Base-by-base conservation (phyloP, 2,113 vertebrate species). In the Oncorhynchus clarkii region DNA sequence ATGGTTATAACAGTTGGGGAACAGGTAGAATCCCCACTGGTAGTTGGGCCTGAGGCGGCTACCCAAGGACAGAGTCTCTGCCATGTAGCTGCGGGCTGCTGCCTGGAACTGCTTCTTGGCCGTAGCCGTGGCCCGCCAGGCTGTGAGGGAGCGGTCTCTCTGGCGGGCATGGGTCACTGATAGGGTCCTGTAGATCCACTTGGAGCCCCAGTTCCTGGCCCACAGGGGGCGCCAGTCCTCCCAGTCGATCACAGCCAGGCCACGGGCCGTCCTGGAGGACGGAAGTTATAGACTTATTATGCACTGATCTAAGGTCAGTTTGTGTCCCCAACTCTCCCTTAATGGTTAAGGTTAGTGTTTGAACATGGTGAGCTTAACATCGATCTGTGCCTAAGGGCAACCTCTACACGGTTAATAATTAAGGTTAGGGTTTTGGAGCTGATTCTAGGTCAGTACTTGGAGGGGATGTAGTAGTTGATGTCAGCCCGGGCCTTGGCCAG, bases 1-100 rank as follows among this genome's bases (percentile, higher is more conserved):
- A 67, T 94, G 88, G 77, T 96, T 97, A 70, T 96, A 95, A 80
- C 95, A 96, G 68, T 95, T 93, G 71, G 95, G 95, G 73, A 93
- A 96, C 82, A 95, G 90, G 86, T 96, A 96, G 79, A 90, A 96
- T 57, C 95, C 96, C 95, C 95, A 96, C 1, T 95, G 88, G 75
- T 89, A 88, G 39, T 92, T 91, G 67, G 94, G 93, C 51, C 92
- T 92, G 84, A 92, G 79, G 11, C 69, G 24, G 83, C 85, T 90
- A 18, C 91, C 95, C 73, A 94, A 12, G 29, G 82, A 84, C 90
- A 96, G 79, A 70, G 94, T 93, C 72, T 85, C 74, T 72, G 84
- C 54, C 93, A 96, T 94, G 76, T 93, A 84, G 13, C 18, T 75
- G 76, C 74, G 93, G 51, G 91, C 95, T 80, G 94, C 90, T 5